Conservation (phyloP, 2,888 invertebrate species). For the Mylabris sibirica region DNA sequence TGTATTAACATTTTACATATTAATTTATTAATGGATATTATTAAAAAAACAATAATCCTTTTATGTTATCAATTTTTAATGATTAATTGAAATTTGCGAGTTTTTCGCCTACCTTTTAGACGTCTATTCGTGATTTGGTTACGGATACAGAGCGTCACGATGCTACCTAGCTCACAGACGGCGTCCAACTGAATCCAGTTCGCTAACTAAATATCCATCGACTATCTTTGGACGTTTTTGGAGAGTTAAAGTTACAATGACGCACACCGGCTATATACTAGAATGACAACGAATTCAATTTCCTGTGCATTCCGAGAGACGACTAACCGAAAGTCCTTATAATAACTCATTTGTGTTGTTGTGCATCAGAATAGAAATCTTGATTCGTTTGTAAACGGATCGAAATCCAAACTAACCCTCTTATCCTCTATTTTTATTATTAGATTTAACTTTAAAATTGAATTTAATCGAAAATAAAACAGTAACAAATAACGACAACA, state of each 20-base stretch:
- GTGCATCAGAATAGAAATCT: neutral
- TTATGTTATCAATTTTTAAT: neutral
- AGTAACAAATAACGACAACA: neutral
- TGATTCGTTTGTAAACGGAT: neutral
- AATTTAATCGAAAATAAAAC: neutral
- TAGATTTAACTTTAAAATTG: neutral
- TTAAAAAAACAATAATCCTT: neutral
- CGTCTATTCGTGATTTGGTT: neutral
- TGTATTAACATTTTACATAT: neutral
- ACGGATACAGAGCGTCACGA: slow-evolving; percentile 10
- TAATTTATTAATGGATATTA: neutral
- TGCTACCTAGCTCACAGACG: slow-evolving; percentile 2
- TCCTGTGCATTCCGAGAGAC: slow-evolving; percentile 36
- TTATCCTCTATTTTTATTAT: neutral
- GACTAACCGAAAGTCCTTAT: neutral
- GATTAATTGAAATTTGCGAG: neutral
- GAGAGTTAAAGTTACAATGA: neutral
- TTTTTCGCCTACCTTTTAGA: neutral
- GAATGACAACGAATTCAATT: slow-evolving; percentile 37
- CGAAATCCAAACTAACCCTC: neutral
- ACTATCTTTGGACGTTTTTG: neutral
- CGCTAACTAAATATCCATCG: neutral
- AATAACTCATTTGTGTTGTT: neutral
- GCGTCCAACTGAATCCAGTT: slow-evolving; percentile 24
- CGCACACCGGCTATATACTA: neutral